Conservation (phyloP, 2,797 vertebrate genomes). For the Cyprinodon diabolis region DNA sequence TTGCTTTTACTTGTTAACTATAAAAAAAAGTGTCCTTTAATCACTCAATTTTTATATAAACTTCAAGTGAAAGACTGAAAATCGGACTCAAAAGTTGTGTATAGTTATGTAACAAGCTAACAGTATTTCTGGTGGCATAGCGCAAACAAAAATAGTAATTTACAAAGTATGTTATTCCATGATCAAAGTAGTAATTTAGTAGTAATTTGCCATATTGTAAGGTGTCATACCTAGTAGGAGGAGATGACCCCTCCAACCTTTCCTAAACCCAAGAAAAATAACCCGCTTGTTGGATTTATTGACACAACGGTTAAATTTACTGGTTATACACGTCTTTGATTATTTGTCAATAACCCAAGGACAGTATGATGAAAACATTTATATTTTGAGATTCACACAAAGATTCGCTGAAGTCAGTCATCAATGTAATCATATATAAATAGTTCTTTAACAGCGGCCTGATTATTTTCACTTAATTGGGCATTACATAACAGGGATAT, state of each 20-base stretch:
- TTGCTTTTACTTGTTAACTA: too few relatives aligned
- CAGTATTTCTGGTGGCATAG: background rate
- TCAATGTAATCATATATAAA: background rate
- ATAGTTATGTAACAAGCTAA: background rate
- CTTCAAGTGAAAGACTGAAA: too few relatives aligned
- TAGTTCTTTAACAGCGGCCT: background rate
- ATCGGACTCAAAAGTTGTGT: too few relatives aligned
- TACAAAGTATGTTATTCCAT: background rate
- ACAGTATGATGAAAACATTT: background rate
- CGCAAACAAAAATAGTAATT: background rate
- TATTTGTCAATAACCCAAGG: background rate
- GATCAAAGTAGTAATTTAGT: background rate
- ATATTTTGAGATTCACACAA: background rate
- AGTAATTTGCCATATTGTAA: background rate
- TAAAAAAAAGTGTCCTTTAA: too few relatives aligned
- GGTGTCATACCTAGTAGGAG: background rate
- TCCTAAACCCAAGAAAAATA: background rate
- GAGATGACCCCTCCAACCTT: background rate
- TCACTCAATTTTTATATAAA: too few relatives aligned
- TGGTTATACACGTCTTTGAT: too few relatives aligned
- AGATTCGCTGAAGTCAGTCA: background rate
- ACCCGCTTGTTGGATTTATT: background rate
- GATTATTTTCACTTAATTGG: background rate
- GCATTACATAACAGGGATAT: background rate
- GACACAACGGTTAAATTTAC: background rate